Evolutionary conservation across 2,888 invertebrate genomes (phyloP), one percentile per base, ranked within the genome.

Genomic region (Acleris emargana): DNA sequence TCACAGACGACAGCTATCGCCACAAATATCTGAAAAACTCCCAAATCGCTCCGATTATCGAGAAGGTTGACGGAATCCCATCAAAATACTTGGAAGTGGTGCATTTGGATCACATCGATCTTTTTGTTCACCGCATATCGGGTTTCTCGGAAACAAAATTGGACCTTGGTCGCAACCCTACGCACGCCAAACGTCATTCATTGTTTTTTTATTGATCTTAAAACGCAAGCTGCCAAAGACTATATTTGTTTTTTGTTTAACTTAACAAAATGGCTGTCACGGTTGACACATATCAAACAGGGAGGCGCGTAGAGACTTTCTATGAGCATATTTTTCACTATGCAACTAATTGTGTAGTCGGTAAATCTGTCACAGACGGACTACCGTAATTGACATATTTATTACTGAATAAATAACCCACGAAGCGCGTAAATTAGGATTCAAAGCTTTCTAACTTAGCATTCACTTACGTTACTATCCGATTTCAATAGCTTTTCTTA

Each of bases 361-460:
- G 64, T 85, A 84, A 83, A 83, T 85, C 84, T 77, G 75, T 80
- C 82, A 57, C 64, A 76, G 62, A 78, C 77, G 76, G 80, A 72
- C 76, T 76, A 74, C 78, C 73, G 78, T 86, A 86, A 86, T 86
- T 86, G 85, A 84, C 84, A 80, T 84, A 80, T 86, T 85, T 86
- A 86, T 86, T 80, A 79, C 82, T 68, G 76, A 78, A 81, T 83
- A 85, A 85, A 85, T 85, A 83, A 83, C 79, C 74, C 75, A 67
- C 71, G 77, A 79, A 76, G 73, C 71, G 78, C 76, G 82, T 83
- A 84, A 83, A 83, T 84, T 85, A 80, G 76, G 76, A 76, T 80
- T 73, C 79, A 78, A 77, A 77, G 79, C 78, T 83, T 81, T 81
- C 82, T 80, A 80, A 80, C 74, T 78, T 78, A 71, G 75, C 74